Percentiles rank a stretch among this genome's conserved stretches.
Conservation (phyloP, 2,888 invertebrate genomes). For the Epistrophella euchroma region DNA sequence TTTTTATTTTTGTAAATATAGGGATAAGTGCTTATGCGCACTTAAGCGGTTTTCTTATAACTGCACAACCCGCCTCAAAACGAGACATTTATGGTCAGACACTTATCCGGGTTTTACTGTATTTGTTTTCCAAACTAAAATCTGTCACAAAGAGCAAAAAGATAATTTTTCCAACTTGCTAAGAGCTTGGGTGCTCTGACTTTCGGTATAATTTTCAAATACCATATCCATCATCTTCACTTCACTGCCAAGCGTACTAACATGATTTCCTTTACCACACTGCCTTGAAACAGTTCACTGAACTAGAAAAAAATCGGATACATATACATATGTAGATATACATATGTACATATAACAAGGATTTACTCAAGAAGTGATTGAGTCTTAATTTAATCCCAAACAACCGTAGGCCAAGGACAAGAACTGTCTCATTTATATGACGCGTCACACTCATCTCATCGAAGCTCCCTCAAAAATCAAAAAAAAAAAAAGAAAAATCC, state of each 20-base stretch:
- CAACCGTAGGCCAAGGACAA: constrained; percentile 11
- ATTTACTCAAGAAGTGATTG: constrained; percentile 10
- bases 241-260: neutral
- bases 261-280: neutral
- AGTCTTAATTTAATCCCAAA: constrained; percentile 8
- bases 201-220: constrained; percentile 3
- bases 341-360: constrained; percentile 20
- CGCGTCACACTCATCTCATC: neutral
- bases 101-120: too few species aligned
- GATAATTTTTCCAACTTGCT: neutral
- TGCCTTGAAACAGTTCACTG: constrained; percentile 8
- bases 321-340: too few species aligned
- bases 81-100: too few species aligned
- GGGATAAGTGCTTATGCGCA: too few species aligned
- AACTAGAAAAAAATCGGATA: constrained; percentile 24
- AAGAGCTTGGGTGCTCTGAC: neutral
- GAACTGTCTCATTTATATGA: constrained; percentile 10
- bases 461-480: neutral
- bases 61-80: too few species aligned
- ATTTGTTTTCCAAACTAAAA: neutral
- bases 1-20: too few species aligned
- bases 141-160: neutral
- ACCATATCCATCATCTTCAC: constrained; percentile 11
- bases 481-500: constrained; percentile 13
- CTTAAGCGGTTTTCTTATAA: too few species aligned